Conservation (phyloP, 2,888 invertebrate species). For the Tetranychus piercei region DNA sequence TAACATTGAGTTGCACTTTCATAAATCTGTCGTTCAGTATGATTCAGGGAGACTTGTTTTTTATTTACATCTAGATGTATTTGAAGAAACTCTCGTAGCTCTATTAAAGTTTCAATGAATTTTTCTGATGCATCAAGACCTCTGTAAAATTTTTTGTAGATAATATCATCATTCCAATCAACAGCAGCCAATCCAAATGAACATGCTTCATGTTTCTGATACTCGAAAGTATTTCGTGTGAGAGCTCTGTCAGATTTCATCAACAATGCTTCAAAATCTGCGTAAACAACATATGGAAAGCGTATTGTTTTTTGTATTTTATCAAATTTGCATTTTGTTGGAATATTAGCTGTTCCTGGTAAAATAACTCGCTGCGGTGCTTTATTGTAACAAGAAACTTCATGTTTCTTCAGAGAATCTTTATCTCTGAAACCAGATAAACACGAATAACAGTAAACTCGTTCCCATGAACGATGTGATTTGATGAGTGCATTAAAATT, state of each 20-base stretch:
- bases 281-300: background rate
- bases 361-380: background rate
- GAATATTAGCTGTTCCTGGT: background rate
- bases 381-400: background rate
- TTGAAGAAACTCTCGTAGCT: too few species aligned
- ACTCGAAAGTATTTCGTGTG: too few species aligned
- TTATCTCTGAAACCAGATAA: background rate
- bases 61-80: background rate
- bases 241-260: background rate
- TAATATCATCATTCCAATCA: background rate
- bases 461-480: background rate
- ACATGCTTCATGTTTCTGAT: background rate
- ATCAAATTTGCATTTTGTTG: background rate
- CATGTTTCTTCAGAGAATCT: background rate
- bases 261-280: constrained; percentile 8
- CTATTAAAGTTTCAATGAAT: background rate
- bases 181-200: background rate
- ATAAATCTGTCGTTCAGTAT: background rate
- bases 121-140: background rate
- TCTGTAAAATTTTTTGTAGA: background rate
- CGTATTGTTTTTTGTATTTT: background rate
- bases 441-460: background rate
- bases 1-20: background rate
- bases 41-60: too few species aligned
- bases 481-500: background rate